phyloP scores from a whole-genome alignment of 2,113 vertebrate genomes.

The Psilopogon haemacephalus region DNA sequence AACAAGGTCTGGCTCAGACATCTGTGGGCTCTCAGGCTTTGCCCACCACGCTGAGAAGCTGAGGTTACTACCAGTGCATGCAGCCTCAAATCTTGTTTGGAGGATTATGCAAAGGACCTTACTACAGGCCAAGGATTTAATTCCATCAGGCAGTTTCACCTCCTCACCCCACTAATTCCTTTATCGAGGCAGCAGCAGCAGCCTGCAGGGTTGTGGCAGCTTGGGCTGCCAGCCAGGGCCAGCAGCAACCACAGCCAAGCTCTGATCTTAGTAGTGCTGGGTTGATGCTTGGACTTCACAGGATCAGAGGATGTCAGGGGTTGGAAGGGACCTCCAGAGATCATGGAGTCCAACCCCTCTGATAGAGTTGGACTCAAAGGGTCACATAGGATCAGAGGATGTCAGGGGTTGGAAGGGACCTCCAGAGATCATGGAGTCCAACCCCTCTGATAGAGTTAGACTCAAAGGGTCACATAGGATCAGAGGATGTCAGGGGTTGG shows the following conservation, averaged over 20 bases:
- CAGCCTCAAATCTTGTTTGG: not conserved
- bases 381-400: too few species aligned
- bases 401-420: too few species aligned
- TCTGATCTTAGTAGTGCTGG: too few species aligned
- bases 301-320: too few species aligned
- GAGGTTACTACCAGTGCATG: fast-evolving
- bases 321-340: too few species aligned
- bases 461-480: too few species aligned
- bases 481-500: too few species aligned
- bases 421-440: too few species aligned
- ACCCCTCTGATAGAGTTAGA: too few species aligned
- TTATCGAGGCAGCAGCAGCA: not conserved
- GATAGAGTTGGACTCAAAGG: too few species aligned
- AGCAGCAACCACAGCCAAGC: not conserved
- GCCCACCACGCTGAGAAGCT: fast-evolving
- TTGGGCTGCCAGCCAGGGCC: not conserved
- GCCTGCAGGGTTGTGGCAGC: fast-evolving
- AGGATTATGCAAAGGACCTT: not conserved
- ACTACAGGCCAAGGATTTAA: not conserved
- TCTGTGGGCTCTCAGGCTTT: not conserved
- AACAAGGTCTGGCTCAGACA: not conserved
- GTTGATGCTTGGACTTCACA: too few species aligned
- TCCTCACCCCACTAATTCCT: not conserved
- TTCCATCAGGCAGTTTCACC: not conserved
- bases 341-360: too few species aligned